Evolutionary conservation across 2,888 invertebrate species (phyloP), one percentile per base, ranked within the genome.

Genomic region (Punctoribates punctum): DNA sequence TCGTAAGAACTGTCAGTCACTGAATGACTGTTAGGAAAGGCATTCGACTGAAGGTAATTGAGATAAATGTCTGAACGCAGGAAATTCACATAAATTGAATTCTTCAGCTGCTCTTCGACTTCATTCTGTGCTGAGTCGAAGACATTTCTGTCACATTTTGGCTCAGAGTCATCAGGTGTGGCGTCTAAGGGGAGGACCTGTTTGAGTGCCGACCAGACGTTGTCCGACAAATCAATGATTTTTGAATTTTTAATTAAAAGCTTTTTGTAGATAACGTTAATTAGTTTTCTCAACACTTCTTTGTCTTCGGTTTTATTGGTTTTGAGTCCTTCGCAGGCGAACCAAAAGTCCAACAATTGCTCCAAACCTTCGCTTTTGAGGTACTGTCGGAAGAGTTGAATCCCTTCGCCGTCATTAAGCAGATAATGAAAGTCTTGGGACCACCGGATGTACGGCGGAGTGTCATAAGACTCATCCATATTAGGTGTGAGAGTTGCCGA

Each of bases 1-100:
- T n/a, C 60, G 60, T n/a, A 25, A 25, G 23, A 3, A 25, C 62
- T n/a, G 15, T 23, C 62, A 2, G 46, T 20, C 11, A 3, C 42
- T 23, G 27, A 27, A 34, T 13, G 13, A 5, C 17, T 38, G 23
- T 73, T 73, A 76, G 75, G 82, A 82, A 80, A 82, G 76, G 48
- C 60, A 70, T 57, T 79, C 80, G 73, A 85, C 17, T 25, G 82
- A 42, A 42, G 42, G 81, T 84, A 83, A 79, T 84, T 82, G 77
- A 96, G 89, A 87, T 96, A 96, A 85, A 92, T 89, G 82, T 96
- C 95, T 81, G 95, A 95, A 81, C 91, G 91, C 80, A 97, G 88
- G 86, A 97, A 97, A 85, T 93, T 91, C 77, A 92, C 92, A 86
- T 96, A 96, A 78, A 93, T 91, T 78, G 93, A 91, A 83, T 91